These are phyloP conservation scores for Lindbergichthys nudifrons DNA, from an alignment of 2,797 vertebrate species.

Conservation along the genomic window DNA sequence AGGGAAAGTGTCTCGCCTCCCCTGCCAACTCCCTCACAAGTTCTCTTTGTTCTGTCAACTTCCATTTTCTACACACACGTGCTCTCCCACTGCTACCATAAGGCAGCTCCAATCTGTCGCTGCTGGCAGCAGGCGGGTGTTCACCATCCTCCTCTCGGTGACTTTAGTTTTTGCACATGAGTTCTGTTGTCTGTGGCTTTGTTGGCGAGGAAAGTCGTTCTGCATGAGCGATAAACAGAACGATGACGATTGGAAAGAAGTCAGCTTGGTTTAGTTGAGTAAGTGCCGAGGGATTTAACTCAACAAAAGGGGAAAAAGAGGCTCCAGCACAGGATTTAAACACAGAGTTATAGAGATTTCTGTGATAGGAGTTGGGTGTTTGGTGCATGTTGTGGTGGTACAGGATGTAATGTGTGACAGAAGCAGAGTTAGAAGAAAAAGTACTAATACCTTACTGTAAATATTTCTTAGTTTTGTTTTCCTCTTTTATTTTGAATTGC, in stretches of 20 bases:
- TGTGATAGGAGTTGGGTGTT: constrained; percentile 12
- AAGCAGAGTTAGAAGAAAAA: background rate
- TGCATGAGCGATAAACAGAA: constrained; percentile 27
- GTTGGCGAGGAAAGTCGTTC: constrained; percentile 36
- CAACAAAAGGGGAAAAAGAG: background rate
- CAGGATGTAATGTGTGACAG: background rate
- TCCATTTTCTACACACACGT: constrained; percentile 29
- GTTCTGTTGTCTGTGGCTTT: constrained; percentile 45
- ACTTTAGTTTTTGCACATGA: constrained; percentile 24
- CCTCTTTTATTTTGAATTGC: too few relatives aligned
- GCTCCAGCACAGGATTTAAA: constrained; percentile 4
- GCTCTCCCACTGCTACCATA: constrained; percentile 68
- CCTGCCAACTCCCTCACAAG: constrained; percentile 53
- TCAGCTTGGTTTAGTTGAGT: constrained; percentile 22
- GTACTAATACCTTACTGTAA: background rate
- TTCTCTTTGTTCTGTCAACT: constrained; percentile 71
- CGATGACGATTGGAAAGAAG: constrained; percentile 21
- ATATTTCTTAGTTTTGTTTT: too few relatives aligned
- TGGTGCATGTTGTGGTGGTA: background rate
- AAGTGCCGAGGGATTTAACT: constrained; percentile 15
- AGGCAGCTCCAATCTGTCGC: constrained; percentile 69
- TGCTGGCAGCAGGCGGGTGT: constrained; percentile 54
- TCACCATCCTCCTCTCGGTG: constrained; percentile 26
- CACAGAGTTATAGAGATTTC: constrained; percentile 21
- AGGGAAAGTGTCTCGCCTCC: background rate